Percentiles rank a stretch among this genome's conserved stretches.
Evolutionary conservation across 1,140 invertebrate species (phyloP).

Genomic region (Drosophila kanapiae): DNA sequence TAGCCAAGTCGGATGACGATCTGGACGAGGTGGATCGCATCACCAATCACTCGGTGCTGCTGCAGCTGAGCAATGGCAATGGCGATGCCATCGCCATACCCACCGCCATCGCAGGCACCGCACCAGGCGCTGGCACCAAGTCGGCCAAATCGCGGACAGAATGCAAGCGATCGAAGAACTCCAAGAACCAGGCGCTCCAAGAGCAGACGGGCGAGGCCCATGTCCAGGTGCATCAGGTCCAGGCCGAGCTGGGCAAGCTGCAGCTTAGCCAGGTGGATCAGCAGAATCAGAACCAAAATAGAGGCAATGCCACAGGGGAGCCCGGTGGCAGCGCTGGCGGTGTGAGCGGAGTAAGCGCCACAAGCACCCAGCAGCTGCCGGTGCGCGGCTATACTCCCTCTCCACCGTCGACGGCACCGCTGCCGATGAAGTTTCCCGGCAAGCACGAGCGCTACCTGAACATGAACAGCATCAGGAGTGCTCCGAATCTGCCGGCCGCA

Average conservation of each 20-base stretch:
- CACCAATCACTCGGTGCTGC: slow-evolving; percentile 91
- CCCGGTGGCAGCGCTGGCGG: not conserved
- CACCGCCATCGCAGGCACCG: not conserved
- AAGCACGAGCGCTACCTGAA: slow-evolving; percentile 89
- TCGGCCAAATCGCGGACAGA: slow-evolving; percentile 67
- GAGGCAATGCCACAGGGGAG: not conserved
- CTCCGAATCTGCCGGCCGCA: slow-evolving; percentile 90
- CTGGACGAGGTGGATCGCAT: slow-evolving; percentile 92
- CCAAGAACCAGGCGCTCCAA: slow-evolving; percentile 80
- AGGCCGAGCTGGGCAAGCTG: slow-evolving; percentile 87
- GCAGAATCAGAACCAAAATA: slow-evolving; percentile 72
- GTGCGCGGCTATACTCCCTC: slow-evolving; percentile 89
- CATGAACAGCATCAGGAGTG: slow-evolving; percentile 91
- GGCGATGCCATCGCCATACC: slow-evolving; percentile 6
- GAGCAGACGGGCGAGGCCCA: slow-evolving; percentile 59
- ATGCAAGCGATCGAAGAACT: slow-evolving; percentile 80
- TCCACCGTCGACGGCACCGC: slow-evolving; percentile 91
- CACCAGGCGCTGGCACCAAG: not conserved
- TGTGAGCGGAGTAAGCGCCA: slow-evolving; percentile 15
- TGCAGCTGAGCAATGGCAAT: slow-evolving; percentile 86
- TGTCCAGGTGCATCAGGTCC: slow-evolving; percentile 75
- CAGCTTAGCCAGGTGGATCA: slow-evolving; percentile 72
- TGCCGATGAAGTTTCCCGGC: slow-evolving; percentile 91
- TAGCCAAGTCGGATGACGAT: slow-evolving; percentile 92
- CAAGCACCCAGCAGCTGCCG: slow-evolving; percentile 86